Evolutionary conservation across 35 echinoderm and acorn worm genomes (phyloP), one percentile per base, ranked within the genome.

Genomic region (Ophiothrix spiculata): DNA sequence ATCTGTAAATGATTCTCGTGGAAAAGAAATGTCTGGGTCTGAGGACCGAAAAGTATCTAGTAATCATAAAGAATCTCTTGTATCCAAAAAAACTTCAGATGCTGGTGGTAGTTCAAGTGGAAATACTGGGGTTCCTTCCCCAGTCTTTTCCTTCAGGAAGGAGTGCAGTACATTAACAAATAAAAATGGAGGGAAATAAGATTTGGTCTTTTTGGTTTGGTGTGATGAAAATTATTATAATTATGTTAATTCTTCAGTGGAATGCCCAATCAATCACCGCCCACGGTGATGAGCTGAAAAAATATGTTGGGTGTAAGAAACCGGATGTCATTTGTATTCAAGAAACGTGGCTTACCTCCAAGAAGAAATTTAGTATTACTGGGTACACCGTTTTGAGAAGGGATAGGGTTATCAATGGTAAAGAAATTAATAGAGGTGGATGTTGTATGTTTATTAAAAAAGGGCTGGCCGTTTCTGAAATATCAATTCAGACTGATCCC

Each of bases 381-480:
- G 33, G 76, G 11, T 37, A 78, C 33, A 31, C 32, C 6, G 3
- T 39, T 36, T 21, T 78, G 1, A 10, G 34, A 2, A 78, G 21
- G 33, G 38, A 39, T 31, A 6, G 76, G 2, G 31, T 78, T 23
- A 32, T 13, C 34, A 40, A 13, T 23, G 81, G 29, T n/a, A 31
- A 14, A 15, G 29, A 32, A 1, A 14, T 14, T 31, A 2, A 4
- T 14, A 32, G 81, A n/a, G 81, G 80, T 37, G 40, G 81, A 16
- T 84, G 81, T 84, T 42, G 19, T 12, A 84, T 84, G 12, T 84
- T 32, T 40, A 75, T 80, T 39, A 39, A 32, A 32, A 39, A 79
- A 19, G 73, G 46, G 14, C 25, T 77, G 13, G n/a, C 64, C 36
- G 31, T 10, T 38, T 6, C 54, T 31, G 83, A 31, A 73, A 1